Evolutionary conservation across 2,888 invertebrate species (phyloP), one percentile per base, ranked within the genome.

Genomic region (Caenorhabditis becei): DNA sequence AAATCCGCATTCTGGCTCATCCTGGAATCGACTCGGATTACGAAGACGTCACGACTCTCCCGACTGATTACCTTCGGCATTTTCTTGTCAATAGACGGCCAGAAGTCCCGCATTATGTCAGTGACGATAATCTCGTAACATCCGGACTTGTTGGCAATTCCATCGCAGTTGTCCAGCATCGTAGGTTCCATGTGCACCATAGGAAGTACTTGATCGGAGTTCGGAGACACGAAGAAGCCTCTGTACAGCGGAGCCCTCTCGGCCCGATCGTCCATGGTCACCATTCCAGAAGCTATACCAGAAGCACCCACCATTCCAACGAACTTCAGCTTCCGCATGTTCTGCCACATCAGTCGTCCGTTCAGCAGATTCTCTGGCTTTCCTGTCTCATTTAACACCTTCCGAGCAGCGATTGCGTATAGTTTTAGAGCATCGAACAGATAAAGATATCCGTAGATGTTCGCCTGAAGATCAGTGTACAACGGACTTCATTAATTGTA

Each of bases 1-100:
- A 62, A 74, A 90, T 28, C 90, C 90, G 51, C 90, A 90, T 54
- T 80, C 74, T n/a, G 89, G 89, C 78, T 89, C 89, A 69, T 89
- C 89, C 74, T 70, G 44, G 49, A 59, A 54, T 77, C 58, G 18
- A 47, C 4, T 4, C 44, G 51, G 41, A 49, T 59, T 24, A 26
- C 54, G 28, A 11, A 23, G 51, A 51, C 51, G 51, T 51, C 24
- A 51, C 51, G 8, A 16, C 24, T 2, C 14, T 18, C 11, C 20
- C 49, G 49, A 23, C 49, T 11, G 3, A 4, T 47, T 18, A 78
- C 80, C 47, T 81, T 82, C 26, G 87, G 87, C 79, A 85, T 84
- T 77, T 81, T 61, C 20, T 81, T 61, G 49, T 87, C 86, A 2
- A 82, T 59, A 3, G 86, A 83, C 20, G 87, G 86, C 87, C 87